Base-by-base conservation (phyloP, 2,888 invertebrate genomes). In the Nezara viridula region DNA sequence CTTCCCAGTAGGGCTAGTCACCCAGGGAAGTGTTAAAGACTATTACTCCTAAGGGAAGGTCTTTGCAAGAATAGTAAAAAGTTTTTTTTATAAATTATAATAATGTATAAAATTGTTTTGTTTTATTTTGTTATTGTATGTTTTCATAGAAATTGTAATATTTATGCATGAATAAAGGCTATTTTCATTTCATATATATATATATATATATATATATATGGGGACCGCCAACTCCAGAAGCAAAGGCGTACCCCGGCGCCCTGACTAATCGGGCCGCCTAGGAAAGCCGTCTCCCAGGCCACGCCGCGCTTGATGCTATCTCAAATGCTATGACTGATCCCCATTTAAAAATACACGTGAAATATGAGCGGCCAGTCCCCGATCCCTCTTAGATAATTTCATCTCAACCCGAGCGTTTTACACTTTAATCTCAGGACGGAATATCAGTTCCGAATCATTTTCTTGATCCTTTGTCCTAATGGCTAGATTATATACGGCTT, bases 401-500 rank as follows among this genome's bases (percentile, higher is more conserved):
- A 44, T 44, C 40, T 81, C 81, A 40, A 81, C 9, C n/a, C 81
- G 81, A 81, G 40, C 81, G 81, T 81, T 81, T 81, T 81, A 81
- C 81, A 81, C 81, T 81, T 81, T 81, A 40, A 81, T 81, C 81
- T 81, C 44, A 40, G 81, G 44, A 44, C 81, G n/a, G 44, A 5
- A 44, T 81, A 81, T 81, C 81, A 81, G 81, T 81, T 81, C 81
- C 81, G 81, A 44, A 81, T 44, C 81, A 44, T 44, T 81, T 81
- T 44, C 40, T 44, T 14, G 24, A 19, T 44, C 81, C 81, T 81
- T 81, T 81, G 81, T 81, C 81, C n/a, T 81, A 81, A 81, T 81
- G 81, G 44, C 81, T 14, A 44, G 81, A 81, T 81, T 81, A 81
- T 81, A 10, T 19, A 81, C 81, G 81, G 24, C 24, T 40, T 81